A percentile compares a stretch with the other conserved stretches of the same genome.
phyloP scores from a whole-genome alignment of 2,797 vertebrate species.

The Coilia nasus region DNA sequence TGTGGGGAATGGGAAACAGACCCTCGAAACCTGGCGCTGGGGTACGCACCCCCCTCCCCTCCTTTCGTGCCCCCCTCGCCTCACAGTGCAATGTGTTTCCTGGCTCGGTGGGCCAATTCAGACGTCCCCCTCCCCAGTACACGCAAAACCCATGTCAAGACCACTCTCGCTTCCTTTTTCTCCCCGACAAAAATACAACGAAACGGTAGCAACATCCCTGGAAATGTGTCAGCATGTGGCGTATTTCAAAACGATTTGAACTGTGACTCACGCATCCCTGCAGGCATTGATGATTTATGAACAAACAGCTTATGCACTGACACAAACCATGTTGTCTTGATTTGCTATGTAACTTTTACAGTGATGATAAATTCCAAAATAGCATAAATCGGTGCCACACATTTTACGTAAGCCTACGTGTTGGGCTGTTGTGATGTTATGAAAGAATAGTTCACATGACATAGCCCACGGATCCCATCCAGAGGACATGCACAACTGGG shows the following conservation, averaged over 20 bases:
- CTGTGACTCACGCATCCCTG: not conserved
- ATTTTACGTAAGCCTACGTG: not conserved
- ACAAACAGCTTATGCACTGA: not conserved
- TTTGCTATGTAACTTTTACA: not conserved
- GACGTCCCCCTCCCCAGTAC: constrained; percentile 4
- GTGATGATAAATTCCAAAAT: not conserved
- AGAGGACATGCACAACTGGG: constrained; percentile 2
- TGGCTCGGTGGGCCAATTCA: constrained; percentile 57
- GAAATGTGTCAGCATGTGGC: constrained; percentile 31
- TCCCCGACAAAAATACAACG: constrained; percentile 37
- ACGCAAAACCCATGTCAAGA: constrained; percentile 5
- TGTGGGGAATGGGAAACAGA: constrained; percentile 55
- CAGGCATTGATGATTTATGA: not conserved
- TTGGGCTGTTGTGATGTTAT: not conserved
- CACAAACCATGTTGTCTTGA: not conserved
- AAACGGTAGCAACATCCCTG: constrained; percentile 17
- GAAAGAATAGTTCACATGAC: not conserved
- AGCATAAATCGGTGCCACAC: not conserved
- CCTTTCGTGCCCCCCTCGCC: constrained; percentile 33
- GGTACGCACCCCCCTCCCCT: constrained; percentile 23
- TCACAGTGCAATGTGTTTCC: constrained; percentile 71
- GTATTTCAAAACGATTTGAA: constrained; percentile 27
- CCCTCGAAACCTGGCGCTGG: constrained; percentile 46
- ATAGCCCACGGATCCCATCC: not conserved
- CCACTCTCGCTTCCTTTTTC: constrained; percentile 52